These are phyloP conservation scores for Oegoconia quadripuncta DNA, from an alignment of 2,888 invertebrate genomes.

Conservation along the genomic window DNA sequence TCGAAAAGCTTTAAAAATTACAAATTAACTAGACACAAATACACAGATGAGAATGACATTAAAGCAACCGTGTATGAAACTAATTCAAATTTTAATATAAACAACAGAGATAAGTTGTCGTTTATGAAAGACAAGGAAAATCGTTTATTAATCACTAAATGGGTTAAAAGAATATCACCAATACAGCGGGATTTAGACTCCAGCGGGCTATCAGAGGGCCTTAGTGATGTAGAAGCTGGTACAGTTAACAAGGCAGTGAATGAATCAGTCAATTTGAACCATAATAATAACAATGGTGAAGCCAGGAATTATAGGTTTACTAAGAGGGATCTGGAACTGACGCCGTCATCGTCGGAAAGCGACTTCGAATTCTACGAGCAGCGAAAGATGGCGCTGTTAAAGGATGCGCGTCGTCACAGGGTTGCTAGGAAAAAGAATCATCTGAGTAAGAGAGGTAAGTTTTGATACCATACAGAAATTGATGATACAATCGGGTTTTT, in stretches of 20 bases:
- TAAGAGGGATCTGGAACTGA: constrained; percentile 55
- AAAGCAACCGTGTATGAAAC: constrained; percentile 35
- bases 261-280: constrained; percentile 23
- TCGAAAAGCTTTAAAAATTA: constrained; percentile 27
- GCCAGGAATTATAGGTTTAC: constrained; percentile 29
- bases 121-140: constrained; percentile 27
- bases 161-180: constrained; percentile 35
- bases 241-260: constrained; percentile 29
- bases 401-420: constrained; percentile 54
- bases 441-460: constrained; percentile 23
- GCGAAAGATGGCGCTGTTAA: constrained; percentile 39
- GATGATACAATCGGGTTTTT: not conserved
- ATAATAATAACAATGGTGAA: constrained; percentile 16
- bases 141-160: constrained; percentile 34
- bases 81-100: constrained; percentile 38
- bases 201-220: constrained; percentile 33
- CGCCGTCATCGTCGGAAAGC: constrained; percentile 53
- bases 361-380: constrained; percentile 45
- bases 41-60: constrained; percentile 40
- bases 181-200: constrained; percentile 23
- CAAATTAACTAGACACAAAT: constrained; percentile 33
- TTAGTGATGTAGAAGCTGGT: constrained; percentile 35
- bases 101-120: constrained; percentile 42
- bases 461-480: not conserved
- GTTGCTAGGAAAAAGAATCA: constrained; percentile 53